These are phyloP conservation scores for Apteryx owenii DNA, from an alignment of 2,113 vertebrate species.

Conservation along the genomic window DNA sequence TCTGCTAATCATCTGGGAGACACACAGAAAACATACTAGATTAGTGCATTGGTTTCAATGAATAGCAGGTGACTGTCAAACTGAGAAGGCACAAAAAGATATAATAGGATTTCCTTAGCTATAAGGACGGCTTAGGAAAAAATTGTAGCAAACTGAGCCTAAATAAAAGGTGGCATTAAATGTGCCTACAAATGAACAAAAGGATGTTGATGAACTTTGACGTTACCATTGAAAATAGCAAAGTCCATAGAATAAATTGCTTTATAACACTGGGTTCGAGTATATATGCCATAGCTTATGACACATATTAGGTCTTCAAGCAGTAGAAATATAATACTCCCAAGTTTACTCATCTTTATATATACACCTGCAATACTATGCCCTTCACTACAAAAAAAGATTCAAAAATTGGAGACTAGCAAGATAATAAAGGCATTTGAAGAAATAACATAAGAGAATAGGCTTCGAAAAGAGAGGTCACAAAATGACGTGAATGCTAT, in stretches of 20 bases:
- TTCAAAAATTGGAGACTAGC: neutral
- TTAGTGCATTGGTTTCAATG: neutral
- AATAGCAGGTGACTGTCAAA: neutral
- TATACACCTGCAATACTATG: neutral
- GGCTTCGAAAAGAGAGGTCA: neutral
- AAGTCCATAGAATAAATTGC: neutral
- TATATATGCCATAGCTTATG: too few species aligned
- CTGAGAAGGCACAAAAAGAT: neutral
- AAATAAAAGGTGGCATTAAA: neutral
- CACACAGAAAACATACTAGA: neutral
- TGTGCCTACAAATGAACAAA: neutral
- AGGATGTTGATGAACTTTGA: neutral
- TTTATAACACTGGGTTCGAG: neutral
- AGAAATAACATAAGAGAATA: neutral
- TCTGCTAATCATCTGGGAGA: neutral
- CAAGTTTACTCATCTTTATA: neutral
- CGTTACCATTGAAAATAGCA: neutral
- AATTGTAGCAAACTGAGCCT: neutral
- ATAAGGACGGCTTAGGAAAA: neutral
- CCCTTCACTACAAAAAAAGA: neutral
- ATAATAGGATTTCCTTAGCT: neutral
- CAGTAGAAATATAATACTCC: neutral
- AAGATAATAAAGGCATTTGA: neutral
- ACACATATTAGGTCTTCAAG: neutral
- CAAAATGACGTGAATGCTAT: neutral